Evolutionary conservation across 92 coral and sea anemone species (phyloP).

Genomic region (Desmophyllum pertusum): DNA sequence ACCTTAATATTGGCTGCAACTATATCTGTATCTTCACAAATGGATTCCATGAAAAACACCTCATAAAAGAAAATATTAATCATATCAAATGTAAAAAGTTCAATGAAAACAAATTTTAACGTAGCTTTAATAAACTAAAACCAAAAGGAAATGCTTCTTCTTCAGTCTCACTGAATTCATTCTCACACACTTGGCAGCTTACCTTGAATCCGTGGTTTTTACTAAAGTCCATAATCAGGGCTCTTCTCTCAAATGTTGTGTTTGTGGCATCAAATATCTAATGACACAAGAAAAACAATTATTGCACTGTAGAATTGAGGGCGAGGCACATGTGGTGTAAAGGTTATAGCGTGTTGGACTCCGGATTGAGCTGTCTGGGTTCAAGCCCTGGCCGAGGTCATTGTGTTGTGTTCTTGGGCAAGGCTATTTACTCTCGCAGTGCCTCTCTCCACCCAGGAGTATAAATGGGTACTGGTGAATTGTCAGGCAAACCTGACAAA

Average conservation of each 20-base stretch:
- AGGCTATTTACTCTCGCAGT: too few relatives aligned
- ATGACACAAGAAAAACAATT: background rate
- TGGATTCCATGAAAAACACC: slow-evolving; percentile 94
- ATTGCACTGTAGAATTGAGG: background rate
- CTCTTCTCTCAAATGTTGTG: slow-evolving; percentile 88
- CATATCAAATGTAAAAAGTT: background rate
- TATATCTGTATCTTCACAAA: slow-evolving; percentile 75
- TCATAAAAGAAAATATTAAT: slow-evolving; percentile 10
- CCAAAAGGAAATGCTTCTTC: too few relatives aligned
- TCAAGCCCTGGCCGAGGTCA: too few relatives aligned
- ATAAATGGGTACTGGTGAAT: too few relatives aligned
- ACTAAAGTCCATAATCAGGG: slow-evolving; percentile 85
- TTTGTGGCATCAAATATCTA: slow-evolving; percentile 99
- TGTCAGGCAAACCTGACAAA: too few relatives aligned
- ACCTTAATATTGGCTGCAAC: slow-evolving; percentile 93
- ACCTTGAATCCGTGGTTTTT: slow-evolving; percentile 84
- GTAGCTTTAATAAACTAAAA: background rate
- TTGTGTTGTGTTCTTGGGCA: too few relatives aligned
- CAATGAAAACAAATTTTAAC: background rate
- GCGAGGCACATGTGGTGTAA: too few relatives aligned
- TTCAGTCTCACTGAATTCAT: too few relatives aligned
- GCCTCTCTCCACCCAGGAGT: too few relatives aligned
- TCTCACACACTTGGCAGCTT: background rate
- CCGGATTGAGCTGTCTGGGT: too few relatives aligned
- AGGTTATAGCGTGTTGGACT: too few relatives aligned